Percentiles rank a stretch among this genome's conserved stretches.
These are phyloP conservation scores for Lydus trimaculatus DNA, from an alignment of 2,888 invertebrate species.

Conservation along the genomic window DNA sequence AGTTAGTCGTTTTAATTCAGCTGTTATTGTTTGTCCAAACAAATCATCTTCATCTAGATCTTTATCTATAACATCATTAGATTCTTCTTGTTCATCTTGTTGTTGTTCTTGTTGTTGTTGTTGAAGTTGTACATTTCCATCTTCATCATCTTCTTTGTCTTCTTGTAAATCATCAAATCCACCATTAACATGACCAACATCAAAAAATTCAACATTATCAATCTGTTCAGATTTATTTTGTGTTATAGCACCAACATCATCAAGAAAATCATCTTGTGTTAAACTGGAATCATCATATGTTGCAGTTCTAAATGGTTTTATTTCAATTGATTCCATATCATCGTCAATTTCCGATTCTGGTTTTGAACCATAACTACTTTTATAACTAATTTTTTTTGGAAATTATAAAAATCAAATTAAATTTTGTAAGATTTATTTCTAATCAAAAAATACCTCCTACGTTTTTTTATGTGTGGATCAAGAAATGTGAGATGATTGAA, in stretches of 20 bases:
- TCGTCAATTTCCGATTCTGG: not conserved
- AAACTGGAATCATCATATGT: not conserved
- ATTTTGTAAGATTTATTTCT: conserved; percentile 7
- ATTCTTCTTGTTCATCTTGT: not conserved
- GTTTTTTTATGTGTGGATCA: conserved; percentile 33
- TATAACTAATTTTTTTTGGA: too few species aligned
- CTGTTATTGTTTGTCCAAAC: conserved; percentile 42
- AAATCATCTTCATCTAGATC: conserved; percentile 40
- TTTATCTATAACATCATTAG: not conserved
- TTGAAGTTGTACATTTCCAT: not conserved
- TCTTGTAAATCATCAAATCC: not conserved
- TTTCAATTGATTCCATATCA: not conserved
- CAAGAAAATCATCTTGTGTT: conserved; percentile 45
- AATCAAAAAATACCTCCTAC: conserved; percentile 29
- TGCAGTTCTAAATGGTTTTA: not conserved
- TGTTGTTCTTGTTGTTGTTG: not conserved
- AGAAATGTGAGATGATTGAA: conserved; percentile 39
- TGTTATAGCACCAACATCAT: not conserved
- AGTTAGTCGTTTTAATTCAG: conserved; percentile 38
- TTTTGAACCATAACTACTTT: conserved; percentile 8
- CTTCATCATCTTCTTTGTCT: not conserved
- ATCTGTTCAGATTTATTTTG: conserved; percentile 20
- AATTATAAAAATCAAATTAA: conserved; percentile 10
- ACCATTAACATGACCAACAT: conserved; percentile 18
- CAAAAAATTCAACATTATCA: conserved; percentile 36